Evolutionary conservation across 2,888 invertebrate genomes (phyloP).

Genomic region (Quadriops clusia): DNA sequence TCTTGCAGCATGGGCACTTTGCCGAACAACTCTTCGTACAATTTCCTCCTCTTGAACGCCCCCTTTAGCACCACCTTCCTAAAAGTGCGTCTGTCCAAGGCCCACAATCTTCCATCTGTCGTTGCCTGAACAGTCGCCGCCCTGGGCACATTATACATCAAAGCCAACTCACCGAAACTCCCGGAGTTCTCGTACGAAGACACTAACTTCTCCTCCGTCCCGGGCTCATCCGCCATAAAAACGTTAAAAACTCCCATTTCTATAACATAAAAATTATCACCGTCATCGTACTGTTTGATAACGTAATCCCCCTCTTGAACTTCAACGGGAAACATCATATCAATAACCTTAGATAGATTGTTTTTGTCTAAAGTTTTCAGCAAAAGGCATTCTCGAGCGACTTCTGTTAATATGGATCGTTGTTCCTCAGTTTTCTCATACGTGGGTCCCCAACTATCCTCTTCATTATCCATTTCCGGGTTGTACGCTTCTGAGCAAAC

Average conservation of each 20-base stretch:
- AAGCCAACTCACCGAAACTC: constrained; percentile 91
- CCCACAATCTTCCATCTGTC: constrained; percentile 86
- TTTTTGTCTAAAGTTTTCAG: constrained; percentile 89
- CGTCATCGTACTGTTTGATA: constrained; percentile 93
- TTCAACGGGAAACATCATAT: constrained; percentile 95
- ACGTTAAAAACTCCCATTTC: constrained; percentile 80
- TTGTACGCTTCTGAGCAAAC: constrained; percentile 96
- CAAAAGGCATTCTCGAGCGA: constrained; percentile 79
- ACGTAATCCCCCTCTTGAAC: constrained; percentile 77
- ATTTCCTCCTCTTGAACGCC: constrained; percentile 95
- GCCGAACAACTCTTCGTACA: constrained; percentile 90
- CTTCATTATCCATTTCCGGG: constrained; percentile 91
- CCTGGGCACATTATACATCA: constrained; percentile 95
- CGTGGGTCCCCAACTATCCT: constrained; percentile 66
- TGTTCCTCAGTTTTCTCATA: constrained; percentile 96
- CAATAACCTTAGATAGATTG: constrained; percentile 85
- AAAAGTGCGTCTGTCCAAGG: constrained; percentile 95
- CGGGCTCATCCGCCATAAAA: constrained; percentile 46
- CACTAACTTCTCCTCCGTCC: constrained; percentile 44
- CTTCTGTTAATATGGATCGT: constrained; percentile 76
- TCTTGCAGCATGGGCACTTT: constrained; percentile 93
- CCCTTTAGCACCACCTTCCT: constrained; percentile 91
- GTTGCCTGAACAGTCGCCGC: constrained; percentile 86
- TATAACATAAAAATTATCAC: constrained; percentile 98
- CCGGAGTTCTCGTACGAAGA: constrained; percentile 86